Evolutionary conservation across 2,113 vertebrate species (phyloP).

Genomic region (Thalassarche chlororhynchos): DNA sequence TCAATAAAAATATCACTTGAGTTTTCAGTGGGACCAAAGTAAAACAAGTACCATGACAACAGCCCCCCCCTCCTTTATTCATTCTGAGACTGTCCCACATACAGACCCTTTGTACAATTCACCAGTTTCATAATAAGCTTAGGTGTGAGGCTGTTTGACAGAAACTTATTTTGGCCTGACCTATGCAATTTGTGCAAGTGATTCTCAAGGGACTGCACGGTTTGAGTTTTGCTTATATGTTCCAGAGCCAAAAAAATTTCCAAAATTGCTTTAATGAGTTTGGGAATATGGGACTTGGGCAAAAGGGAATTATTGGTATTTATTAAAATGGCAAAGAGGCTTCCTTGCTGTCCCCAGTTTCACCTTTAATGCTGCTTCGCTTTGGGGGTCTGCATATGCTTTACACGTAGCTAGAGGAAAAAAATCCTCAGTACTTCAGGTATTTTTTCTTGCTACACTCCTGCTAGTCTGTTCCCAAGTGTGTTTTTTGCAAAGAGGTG

Average conservation of each 20-base stretch:
- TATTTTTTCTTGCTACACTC: background rate
- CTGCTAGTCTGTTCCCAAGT: background rate
- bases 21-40: background rate
- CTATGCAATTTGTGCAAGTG: constrained; percentile 53
- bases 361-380: constrained; percentile 7
- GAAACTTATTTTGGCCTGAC: constrained; percentile 74
- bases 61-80: background rate
- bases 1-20: background rate
- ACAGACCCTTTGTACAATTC: constrained; percentile 21
- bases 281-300: constrained; percentile 61
- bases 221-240: constrained; percentile 65
- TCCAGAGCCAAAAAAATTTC: constrained; percentile 41
- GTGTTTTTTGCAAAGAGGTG: background rate
- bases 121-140: constrained; percentile 68
- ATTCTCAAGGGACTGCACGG: constrained; percentile 51
- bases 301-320: constrained; percentile 72
- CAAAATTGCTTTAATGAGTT: constrained; percentile 75
- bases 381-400: background rate
- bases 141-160: constrained; percentile 79
- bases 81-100: background rate
- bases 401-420: background rate
- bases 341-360: constrained; percentile 61
- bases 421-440: background rate
- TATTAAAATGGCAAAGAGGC: constrained; percentile 75
- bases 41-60: background rate